Evolutionary conservation across 2,888 invertebrate genomes (phyloP).

Genomic region (Caprella mutica): DNA sequence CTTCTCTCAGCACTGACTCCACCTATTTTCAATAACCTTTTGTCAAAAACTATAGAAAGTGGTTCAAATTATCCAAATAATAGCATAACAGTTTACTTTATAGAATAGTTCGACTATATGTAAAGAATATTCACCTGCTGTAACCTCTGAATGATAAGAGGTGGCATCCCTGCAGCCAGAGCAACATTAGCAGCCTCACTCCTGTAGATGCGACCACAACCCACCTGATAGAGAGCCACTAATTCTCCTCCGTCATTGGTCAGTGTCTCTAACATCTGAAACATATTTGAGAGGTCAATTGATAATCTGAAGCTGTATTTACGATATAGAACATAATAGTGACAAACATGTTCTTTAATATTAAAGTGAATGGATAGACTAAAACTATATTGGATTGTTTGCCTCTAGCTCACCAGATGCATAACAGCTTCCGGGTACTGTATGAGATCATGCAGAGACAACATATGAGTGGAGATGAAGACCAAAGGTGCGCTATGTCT

Average conservation of each 20-base stretch:
- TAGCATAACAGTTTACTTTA: neutral
- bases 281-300: neutral
- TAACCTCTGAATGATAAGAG: neutral
- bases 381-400: neutral
- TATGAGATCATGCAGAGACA: constrained; percentile 2
- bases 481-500: neutral
- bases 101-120: neutral
- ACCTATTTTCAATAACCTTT: too few species aligned
- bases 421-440: constrained; percentile 1
- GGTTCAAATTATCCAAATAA: too few species aligned
- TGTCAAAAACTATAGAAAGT: too few species aligned
- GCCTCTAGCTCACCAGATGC: neutral
- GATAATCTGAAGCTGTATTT: neutral
- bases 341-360: neutral
- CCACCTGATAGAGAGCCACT: constrained; percentile 11
- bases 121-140: neutral
- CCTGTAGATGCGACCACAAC: neutral
- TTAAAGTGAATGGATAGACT: neutral
- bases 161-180: neutral
- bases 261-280: neutral
- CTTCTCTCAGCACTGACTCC: neutral
- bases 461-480: constrained; percentile 12
- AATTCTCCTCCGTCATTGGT: constrained; percentile 2
- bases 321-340: too few species aligned
- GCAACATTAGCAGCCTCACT: constrained; percentile 11